Base-by-base conservation (phyloP, 2,113 vertebrate genomes). In the Mormoops blainvillei region DNA sequence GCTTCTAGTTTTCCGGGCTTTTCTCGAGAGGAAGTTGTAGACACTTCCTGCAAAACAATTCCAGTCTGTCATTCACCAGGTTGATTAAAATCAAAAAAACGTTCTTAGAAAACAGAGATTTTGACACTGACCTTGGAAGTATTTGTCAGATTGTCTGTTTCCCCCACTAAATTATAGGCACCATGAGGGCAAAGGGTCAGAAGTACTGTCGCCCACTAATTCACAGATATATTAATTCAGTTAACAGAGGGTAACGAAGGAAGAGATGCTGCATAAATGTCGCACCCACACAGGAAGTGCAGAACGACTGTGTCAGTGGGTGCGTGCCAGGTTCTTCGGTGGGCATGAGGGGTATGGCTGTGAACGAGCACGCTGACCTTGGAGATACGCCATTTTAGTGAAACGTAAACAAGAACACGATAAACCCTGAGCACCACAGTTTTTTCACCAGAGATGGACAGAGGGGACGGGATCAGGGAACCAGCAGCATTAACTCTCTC, bases 31-130 rank as follows among this genome's bases (percentile, higher is more conserved):
- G 96, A 76, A 31, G 98, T 93, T 58, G 97, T 5, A n/a, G 98
- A 95, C 0, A 96, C 92, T 95, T 99, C 98, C 99, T 99, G 84
- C 33, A 96, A 95, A 43, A 95, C 19, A 97, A 31, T 33, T 4
- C 7, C 61, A 67, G 1, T 19, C 9, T 52, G 80, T 96, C 54
- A 94, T 26, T 82, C 70, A 74, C 38, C 5, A 52, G 61, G 28
- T 93, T 63, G 15, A 12, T 15, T 10, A n/a, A 6, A n/a, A 74
- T 2, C 56, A 22, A 45, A 38, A 67, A 65, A 41, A n/a, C 0
- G 0, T 2, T 4, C 33, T n/a, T 5, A 38, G 63, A 43, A 24
- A 31, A 38, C 38, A 1, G 13, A 13, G 31, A 20, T 26, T 33
- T 78, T 18, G 38, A 31, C 26, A 33, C 19, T 15, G 70, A 54